These are phyloP conservation scores for Nyctibius bracteatus DNA, from an alignment of 2,113 vertebrate species.

Conservation along the genomic window DNA sequence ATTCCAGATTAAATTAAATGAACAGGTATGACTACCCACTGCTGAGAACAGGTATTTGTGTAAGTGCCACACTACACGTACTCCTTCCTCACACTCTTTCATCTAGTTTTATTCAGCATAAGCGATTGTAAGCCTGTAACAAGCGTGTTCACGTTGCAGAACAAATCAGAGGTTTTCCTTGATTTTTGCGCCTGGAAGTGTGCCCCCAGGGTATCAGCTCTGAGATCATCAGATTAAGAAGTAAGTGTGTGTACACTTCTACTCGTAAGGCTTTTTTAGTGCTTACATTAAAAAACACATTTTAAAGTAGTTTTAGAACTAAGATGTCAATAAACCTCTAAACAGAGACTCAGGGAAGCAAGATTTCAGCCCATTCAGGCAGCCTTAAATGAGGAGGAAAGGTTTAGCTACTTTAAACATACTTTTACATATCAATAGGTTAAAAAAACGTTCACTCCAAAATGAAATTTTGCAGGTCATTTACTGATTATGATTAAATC, in stretches of 20 bases:
- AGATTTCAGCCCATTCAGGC: not conserved
- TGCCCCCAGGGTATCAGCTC: not conserved
- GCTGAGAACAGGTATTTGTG: not conserved
- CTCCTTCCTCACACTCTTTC: not conserved
- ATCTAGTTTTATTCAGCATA: not conserved
- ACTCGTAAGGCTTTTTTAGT: not conserved
- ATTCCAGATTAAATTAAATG: not conserved
- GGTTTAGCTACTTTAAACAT: slow-evolving; percentile 6
- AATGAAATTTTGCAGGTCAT: slow-evolving; percentile 63
- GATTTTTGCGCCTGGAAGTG: slow-evolving; percentile 18
- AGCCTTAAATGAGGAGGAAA: not conserved
- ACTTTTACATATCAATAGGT: slow-evolving; percentile 19
- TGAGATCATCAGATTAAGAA: slow-evolving; percentile 9
- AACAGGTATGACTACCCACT: rapidly evolving
- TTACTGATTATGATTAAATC: slow-evolving; percentile 61
- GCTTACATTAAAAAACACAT: not conserved
- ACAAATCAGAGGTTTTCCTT: slow-evolving; percentile 12
- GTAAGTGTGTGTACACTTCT: not conserved
- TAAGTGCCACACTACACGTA: rapidly evolving
- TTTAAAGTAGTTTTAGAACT: not conserved
- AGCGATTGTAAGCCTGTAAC: not conserved
- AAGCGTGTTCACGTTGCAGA: not conserved
- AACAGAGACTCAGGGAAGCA: not conserved
- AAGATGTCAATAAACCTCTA: not conserved
- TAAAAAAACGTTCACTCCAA: slow-evolving; percentile 26